These are phyloP conservation scores for Acromyrmex echinatior DNA, from an alignment of 1,140 invertebrate genomes.

Conservation along the genomic window DNA sequence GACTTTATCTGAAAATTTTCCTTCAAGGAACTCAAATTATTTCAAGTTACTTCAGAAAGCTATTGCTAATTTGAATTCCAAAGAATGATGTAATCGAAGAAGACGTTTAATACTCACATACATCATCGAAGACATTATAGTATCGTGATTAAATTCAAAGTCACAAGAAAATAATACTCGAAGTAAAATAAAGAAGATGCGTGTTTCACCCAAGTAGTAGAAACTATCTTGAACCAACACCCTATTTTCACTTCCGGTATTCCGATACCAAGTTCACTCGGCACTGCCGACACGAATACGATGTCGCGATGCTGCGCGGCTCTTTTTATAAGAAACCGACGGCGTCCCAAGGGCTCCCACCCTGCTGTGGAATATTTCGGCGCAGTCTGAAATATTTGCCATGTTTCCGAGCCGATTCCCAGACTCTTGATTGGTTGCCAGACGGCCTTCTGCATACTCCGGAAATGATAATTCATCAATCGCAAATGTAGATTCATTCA, in stretches of 20 bases:
- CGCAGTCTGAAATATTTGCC: slow-evolving; percentile 80
- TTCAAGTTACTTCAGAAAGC: background rate
- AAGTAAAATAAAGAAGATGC: slow-evolving; percentile 46
- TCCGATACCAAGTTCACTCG: slow-evolving; percentile 32
- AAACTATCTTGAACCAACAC: background rate
- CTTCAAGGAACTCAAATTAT: background rate
- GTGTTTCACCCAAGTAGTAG: slow-evolving; percentile 22
- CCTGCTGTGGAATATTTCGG: slow-evolving; percentile 63
- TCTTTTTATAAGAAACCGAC: slow-evolving; percentile 83
- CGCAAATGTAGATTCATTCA: slow-evolving; percentile 36
- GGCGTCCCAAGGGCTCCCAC: slow-evolving; percentile 77
- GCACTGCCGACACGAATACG: slow-evolving; percentile 78
- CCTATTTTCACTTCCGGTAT: background rate
- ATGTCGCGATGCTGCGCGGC: slow-evolving; percentile 75
- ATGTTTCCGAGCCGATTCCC: slow-evolving; percentile 80
- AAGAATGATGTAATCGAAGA: background rate
- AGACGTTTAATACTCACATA: slow-evolving; percentile 68
- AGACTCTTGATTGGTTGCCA: slow-evolving; percentile 78
- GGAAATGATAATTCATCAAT: slow-evolving; percentile 77
- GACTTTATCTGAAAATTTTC: background rate
- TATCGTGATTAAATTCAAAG: slow-evolving; percentile 44
- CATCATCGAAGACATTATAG: slow-evolving; percentile 81
- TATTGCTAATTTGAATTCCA: background rate
- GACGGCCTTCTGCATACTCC: slow-evolving; percentile 63
- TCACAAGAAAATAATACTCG: slow-evolving; percentile 57